Evolutionary conservation across 2,888 invertebrate species (phyloP).

Genomic region (Conchocele bisecta): DNA sequence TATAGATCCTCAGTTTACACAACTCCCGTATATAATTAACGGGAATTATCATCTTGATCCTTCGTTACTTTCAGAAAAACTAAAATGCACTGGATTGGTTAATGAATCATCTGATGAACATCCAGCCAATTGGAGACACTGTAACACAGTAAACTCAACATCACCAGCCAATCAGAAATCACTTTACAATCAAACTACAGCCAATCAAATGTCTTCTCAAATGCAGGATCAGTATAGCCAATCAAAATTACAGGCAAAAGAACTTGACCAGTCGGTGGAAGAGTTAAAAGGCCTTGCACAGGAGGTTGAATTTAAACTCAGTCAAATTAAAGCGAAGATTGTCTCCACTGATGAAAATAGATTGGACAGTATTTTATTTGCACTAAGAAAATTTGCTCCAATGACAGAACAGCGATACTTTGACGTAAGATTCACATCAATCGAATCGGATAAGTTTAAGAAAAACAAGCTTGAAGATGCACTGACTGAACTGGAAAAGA

Average conservation of each 20-base stretch:
- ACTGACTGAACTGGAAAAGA: conserved; percentile 76
- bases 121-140: not conserved
- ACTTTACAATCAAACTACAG: not conserved
- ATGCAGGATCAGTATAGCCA: not conserved
- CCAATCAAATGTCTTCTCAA: not conserved
- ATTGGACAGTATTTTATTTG: conserved; percentile 72
- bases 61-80: conserved; percentile 70
- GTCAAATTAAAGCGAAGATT: conserved; percentile 71
- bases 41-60: conserved; percentile 77
- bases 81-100: conserved; percentile 74
- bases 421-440: conserved; percentile 58
- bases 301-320: conserved; percentile 72
- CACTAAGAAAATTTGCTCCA: conserved; percentile 73
- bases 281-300: conserved; percentile 73
- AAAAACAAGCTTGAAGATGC: conserved; percentile 76
- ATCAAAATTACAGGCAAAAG: conserved; percentile 18
- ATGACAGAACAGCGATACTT: conserved; percentile 62
- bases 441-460: conserved; percentile 66
- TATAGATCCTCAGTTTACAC: conserved; percentile 64
- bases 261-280: conserved; percentile 71
- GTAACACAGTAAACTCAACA: not conserved
- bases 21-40: conserved; percentile 68
- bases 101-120: conserved; percentile 49
- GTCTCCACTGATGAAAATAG: conserved; percentile 73
- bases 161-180: not conserved